Percentiles rank a stretch among this genome's conserved stretches.
phyloP scores from a whole-genome alignment of 2,113 vertebrate species.

The Halcyon malimbica region DNA sequence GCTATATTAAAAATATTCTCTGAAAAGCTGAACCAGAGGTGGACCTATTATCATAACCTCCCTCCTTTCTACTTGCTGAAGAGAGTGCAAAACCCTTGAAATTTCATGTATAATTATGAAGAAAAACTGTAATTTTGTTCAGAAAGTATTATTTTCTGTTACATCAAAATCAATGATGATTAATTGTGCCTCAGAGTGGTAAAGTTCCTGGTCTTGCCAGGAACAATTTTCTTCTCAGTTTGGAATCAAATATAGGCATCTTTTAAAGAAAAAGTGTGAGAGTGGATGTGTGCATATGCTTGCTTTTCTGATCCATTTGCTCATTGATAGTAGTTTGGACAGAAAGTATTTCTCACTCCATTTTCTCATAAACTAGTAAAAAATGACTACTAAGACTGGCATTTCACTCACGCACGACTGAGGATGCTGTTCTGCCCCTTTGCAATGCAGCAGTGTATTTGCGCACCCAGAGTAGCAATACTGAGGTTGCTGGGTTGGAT shows the following conservation, averaged over 20 bases:
- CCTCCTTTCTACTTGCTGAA: neutral
- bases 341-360: neutral
- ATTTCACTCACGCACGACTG: neutral
- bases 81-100: neutral
- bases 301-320: neutral
- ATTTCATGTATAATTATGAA: neutral
- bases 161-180: neutral
- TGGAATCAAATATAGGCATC: neutral
- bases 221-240: neutral
- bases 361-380: neutral
- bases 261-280: neutral
- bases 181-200: neutral
- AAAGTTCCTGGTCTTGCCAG: neutral
- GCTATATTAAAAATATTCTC: neutral
- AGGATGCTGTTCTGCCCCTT: neutral
- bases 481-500: neutral
- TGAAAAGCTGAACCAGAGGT: neutral
- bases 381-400: neutral
- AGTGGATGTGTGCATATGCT: fast-evolving
- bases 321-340: neutral
- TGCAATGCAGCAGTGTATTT: neutral
- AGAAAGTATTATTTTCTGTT: neutral
- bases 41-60: neutral
- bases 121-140: neutral
- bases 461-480: neutral